These are phyloP conservation scores for Diaperis boleti DNA, from an alignment of 2,888 invertebrate species.

Conservation along the genomic window DNA sequence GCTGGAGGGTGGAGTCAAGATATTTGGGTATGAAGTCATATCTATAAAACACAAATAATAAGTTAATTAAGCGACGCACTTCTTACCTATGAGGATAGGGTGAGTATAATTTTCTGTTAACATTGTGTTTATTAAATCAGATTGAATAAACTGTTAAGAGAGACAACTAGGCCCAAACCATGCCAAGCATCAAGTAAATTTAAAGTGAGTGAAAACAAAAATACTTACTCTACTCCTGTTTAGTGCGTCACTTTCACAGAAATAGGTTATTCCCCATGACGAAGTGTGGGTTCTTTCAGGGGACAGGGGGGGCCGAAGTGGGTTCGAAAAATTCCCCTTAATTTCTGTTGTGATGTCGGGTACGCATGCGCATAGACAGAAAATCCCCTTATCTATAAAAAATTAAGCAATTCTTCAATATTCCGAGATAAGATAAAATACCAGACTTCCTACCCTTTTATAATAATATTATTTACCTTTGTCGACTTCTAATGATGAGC, in stretches of 20 bases:
- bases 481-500: too few relatives aligned
- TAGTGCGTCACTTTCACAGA: conserved; percentile 30
- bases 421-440: too few relatives aligned
- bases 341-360: background rate
- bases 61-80: background rate
- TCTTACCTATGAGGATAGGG: conserved; percentile 11
- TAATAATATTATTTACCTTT: too few relatives aligned
- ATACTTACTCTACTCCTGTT: conserved; percentile 10
- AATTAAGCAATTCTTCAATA: background rate
- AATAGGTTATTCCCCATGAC: conserved; percentile 52
- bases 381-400: conserved; percentile 10
- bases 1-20: conserved; percentile 60
- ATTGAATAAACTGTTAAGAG: too few relatives aligned
- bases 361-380: conserved; percentile 35
- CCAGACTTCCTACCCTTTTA: too few relatives aligned
- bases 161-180: too few relatives aligned
- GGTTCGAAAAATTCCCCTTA: conserved; percentile 46
- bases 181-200: too few relatives aligned
- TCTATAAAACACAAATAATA: conserved; percentile 5
- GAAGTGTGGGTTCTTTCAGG: conserved; percentile 22
- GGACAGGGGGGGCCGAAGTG: conserved; percentile 42
- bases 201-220: background rate
- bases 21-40: conserved; percentile 55
- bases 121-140: background rate
- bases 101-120: conserved; percentile 3